Evolutionary conservation across 2,113 vertebrate species (phyloP).

Genomic region (Ictalurus furcatus): DNA sequence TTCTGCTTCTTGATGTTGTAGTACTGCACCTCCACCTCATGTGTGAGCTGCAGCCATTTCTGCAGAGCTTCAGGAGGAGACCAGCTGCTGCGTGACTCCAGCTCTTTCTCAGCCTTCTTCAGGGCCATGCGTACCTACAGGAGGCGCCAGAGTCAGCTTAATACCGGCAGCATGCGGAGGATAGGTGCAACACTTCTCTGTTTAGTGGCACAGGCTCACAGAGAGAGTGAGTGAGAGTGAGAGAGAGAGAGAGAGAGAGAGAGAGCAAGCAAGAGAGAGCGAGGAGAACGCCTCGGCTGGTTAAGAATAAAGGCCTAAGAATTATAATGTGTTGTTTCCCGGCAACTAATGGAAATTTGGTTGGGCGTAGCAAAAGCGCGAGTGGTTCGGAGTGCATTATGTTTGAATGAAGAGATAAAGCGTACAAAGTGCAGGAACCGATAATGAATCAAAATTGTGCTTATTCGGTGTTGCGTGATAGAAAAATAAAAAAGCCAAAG

Average conservation of each 20-base stretch:
- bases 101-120: slow-evolving; percentile 93
- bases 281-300: not conserved
- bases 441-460: not conserved
- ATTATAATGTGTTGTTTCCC: slow-evolving; percentile 23
- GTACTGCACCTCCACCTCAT: slow-evolving; percentile 97
- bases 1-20: slow-evolving; percentile 98
- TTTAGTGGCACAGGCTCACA: not conserved
- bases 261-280: not conserved
- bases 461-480: not conserved
- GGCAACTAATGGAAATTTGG: slow-evolving; percentile 34
- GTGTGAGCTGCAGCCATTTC: slow-evolving; percentile 98
- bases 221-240: not conserved
- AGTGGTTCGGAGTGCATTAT: not conserved
- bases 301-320: slow-evolving; percentile 9
- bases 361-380: not conserved
- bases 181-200: not conserved
- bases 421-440: not conserved
- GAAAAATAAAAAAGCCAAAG: not conserved
- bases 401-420: slow-evolving; percentile 5
- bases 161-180: not conserved
- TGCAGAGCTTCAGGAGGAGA: slow-evolving; percentile 89
- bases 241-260: not conserved
- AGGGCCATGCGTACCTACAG: slow-evolving; percentile 91
- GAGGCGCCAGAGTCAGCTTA: slow-evolving; percentile 30
- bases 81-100: slow-evolving; percentile 91